A percentile compares a stretch with the other conserved stretches of the same genome.
Conservation (phyloP, 2,888 invertebrate species). For the Saturnia japonica region DNA sequence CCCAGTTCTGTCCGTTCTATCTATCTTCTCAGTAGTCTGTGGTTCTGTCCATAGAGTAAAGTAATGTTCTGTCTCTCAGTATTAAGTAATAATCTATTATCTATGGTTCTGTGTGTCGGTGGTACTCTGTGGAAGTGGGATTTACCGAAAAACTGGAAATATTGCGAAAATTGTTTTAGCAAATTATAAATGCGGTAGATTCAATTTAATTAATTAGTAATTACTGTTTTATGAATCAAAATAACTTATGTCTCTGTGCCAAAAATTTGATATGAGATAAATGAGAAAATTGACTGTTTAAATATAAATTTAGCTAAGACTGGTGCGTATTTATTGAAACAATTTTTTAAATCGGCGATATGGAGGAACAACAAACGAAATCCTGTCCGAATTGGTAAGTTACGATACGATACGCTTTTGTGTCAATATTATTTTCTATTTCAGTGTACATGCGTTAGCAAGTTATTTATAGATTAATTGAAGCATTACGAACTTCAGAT, state of each 20-base stretch:
- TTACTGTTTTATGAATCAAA: background rate
- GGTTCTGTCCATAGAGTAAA: too few species aligned
- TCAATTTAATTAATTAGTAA: constrained; percentile 7
- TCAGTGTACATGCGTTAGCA: constrained; percentile 62
- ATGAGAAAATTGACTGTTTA: background rate
- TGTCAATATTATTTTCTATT: constrained; percentile 71
- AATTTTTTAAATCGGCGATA: constrained; percentile 31
- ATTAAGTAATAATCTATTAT: too few species aligned
- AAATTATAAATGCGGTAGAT: constrained; percentile 24
- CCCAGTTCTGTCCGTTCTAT: too few species aligned
- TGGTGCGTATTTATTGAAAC: background rate
- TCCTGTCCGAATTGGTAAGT: constrained; percentile 80
- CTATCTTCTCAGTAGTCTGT: too few species aligned
- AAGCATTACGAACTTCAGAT: constrained; percentile 65
- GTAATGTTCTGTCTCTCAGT: too few species aligned
- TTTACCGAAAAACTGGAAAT: constrained; percentile 22
- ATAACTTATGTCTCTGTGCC: constrained; percentile 14
- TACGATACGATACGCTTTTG: constrained; percentile 42
- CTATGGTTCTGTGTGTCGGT: too few species aligned
- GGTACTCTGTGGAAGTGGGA: background rate
- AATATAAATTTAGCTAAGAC: background rate
- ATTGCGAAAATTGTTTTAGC: constrained; percentile 44
- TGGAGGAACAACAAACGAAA: constrained; percentile 70
- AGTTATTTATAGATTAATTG: constrained; percentile 74
- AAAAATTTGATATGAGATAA: constrained; percentile 11